These are phyloP conservation scores for Todiramphus chloris DNA, from an alignment of 2,113 vertebrate genomes.

Conservation along the genomic window DNA sequence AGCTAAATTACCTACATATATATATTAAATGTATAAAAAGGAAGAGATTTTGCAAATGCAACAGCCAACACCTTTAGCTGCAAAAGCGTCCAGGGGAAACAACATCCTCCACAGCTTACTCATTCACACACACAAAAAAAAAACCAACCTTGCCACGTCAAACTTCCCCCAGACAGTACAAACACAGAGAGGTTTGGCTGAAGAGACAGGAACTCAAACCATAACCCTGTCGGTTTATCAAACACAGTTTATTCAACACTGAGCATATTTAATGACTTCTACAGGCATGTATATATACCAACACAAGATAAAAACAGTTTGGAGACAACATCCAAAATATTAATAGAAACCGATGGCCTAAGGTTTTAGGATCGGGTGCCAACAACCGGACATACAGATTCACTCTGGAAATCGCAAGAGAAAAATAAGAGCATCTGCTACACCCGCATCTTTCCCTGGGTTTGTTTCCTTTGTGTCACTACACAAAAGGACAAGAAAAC, in stretches of 20 bases:
- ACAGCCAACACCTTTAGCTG: neutral
- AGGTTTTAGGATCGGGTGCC: neutral
- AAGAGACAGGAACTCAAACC: neutral
- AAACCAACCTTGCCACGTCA: constrained; percentile 72
- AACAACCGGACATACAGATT: neutral
- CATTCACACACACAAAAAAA: neutral
- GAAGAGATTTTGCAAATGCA: neutral
- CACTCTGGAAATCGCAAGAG: neutral
- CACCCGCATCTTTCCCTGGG: neutral
- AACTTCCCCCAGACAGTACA: constrained; percentile 59
- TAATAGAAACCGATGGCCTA: neutral
- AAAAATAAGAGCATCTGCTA: neutral
- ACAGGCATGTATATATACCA: neutral
- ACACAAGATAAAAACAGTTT: neutral
- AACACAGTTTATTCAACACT: neutral
- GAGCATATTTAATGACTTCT: neutral
- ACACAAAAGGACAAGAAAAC: neutral
- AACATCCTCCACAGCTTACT: constrained; percentile 1
- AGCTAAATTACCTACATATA: neutral
- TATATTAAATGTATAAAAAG: neutral
- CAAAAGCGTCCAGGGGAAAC: neutral
- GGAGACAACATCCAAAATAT: neutral
- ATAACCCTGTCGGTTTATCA: neutral
- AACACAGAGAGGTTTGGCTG: neutral
- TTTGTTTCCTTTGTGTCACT: neutral